Percentiles rank a stretch among this genome's conserved stretches.
Evolutionary conservation across 2,113 vertebrate species (phyloP).

Genomic region (Phoenicopterus ruber): DNA sequence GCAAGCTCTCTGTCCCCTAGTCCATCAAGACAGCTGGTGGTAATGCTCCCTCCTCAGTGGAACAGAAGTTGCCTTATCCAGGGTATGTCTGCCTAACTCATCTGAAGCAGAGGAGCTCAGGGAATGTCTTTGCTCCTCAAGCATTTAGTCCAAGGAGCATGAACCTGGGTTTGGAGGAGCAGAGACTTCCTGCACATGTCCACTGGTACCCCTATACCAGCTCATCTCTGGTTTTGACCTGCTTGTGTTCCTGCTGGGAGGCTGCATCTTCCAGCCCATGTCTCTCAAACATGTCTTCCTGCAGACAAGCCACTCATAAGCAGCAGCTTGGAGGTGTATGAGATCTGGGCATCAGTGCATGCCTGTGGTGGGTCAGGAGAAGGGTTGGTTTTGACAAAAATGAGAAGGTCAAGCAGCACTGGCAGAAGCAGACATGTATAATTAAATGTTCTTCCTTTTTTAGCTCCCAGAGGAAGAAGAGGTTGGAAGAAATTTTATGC

Average conservation of each 20-base stretch:
- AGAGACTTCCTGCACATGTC: neutral
- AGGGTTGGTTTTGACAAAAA: neutral
- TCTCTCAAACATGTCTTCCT: neutral
- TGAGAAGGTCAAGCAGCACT: neutral
- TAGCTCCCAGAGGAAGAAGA: slow-evolving; percentile 92
- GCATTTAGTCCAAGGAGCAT: neutral
- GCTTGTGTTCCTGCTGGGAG: neutral
- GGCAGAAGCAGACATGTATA: neutral
- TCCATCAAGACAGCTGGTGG: neutral
- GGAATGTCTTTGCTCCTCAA: neutral
- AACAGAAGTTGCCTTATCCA: neutral
- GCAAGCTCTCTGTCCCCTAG: neutral
- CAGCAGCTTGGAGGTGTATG: neutral
- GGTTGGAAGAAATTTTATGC: slow-evolving; percentile 99
- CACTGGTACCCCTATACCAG: neutral
- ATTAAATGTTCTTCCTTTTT: slow-evolving; percentile 14
- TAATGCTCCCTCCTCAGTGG: neutral
- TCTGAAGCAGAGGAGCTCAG: neutral
- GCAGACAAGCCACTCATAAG: neutral
- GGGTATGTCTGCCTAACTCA: neutral
- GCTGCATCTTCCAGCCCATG: neutral
- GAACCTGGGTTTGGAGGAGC: neutral
- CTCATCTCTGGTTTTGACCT: neutral
- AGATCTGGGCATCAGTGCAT: neutral
- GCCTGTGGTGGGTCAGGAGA: neutral